phyloP scores from a whole-genome alignment of 2,888 invertebrate species.

The Gari tellinella region DNA sequence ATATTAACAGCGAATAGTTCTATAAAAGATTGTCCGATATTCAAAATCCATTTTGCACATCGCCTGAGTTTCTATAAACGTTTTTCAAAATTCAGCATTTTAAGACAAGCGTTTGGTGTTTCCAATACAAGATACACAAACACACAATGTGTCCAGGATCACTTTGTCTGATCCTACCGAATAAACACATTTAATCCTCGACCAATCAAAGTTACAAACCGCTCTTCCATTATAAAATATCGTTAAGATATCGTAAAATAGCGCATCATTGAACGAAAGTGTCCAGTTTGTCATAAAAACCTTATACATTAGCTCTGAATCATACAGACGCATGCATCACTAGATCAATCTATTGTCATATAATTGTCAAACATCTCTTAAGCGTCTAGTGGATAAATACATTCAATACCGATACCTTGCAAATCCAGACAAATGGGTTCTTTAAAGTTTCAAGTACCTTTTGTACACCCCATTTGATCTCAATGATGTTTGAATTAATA shows the following conservation, averaged over 20 bases:
- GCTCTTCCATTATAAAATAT: slow-evolving; percentile 13
- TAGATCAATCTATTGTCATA: slow-evolving; percentile 34
- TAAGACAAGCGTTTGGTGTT: too few relatives aligned
- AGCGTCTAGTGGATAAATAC: slow-evolving; percentile 14
- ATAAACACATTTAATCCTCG: slow-evolving; percentile 49
- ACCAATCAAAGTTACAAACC: slow-evolving; percentile 52
- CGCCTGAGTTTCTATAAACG: too few relatives aligned
- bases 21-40: too few relatives aligned
- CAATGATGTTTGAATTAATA: slow-evolving; percentile 7
- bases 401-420: slow-evolving; percentile 12
- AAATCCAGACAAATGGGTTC: slow-evolving; percentile 12
- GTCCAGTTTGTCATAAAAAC: slow-evolving; percentile 35
- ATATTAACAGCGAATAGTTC: too few relatives aligned
- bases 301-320: slow-evolving; percentile 6
- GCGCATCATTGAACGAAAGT: slow-evolving; percentile 5
- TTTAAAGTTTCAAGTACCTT: slow-evolving; percentile 8
- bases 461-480: slow-evolving; percentile 15
- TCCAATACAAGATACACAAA: too few relatives aligned
- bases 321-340: slow-evolving; percentile 41
- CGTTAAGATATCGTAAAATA: slow-evolving; percentile 7
- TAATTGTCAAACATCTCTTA: slow-evolving; percentile 27
- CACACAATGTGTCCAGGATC: too few relatives aligned
- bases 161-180: slow-evolving; percentile 16
- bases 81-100: too few relatives aligned
- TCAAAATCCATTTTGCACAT: too few relatives aligned